Evolutionary conservation across 2,797 vertebrate genomes (phyloP).

Genomic region (Nasua narica): DNA sequence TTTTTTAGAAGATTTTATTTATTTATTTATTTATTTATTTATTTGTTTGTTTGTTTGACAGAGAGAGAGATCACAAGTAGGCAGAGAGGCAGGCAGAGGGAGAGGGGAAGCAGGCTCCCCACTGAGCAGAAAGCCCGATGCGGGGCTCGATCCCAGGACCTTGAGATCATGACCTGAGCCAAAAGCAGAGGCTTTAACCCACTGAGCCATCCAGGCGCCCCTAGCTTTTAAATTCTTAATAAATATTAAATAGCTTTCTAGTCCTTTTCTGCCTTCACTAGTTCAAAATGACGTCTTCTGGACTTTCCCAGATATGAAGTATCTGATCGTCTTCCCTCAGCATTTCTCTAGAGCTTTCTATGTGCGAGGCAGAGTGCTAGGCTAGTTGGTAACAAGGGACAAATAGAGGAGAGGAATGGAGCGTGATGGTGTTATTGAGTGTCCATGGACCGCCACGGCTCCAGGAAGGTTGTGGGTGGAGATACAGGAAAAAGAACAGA

Average conservation of each 20-base stretch:
- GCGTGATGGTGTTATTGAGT: neutral
- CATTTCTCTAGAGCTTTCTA: neutral
- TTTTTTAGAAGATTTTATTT: too few relatives aligned
- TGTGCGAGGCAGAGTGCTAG: neutral
- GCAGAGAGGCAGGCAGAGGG: too few relatives aligned
- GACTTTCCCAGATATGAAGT: neutral
- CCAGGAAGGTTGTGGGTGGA: neutral
- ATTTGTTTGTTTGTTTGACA: too few relatives aligned
- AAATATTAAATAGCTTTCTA: neutral
- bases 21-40: too few relatives aligned
- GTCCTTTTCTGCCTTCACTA: neutral
- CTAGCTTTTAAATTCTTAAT: neutral
- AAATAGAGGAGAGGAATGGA: neutral
- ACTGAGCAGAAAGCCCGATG: too few relatives aligned
- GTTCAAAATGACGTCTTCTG: neutral
- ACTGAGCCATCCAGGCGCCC: too few relatives aligned
- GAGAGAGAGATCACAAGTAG: too few relatives aligned
- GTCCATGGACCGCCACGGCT: neutral
- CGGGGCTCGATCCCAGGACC: too few relatives aligned
- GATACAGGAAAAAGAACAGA: neutral
- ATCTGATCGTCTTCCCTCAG: neutral
- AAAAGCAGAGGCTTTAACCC: too few relatives aligned
- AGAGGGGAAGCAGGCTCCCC: too few relatives aligned
- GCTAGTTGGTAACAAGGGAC: neutral
- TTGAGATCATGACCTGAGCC: too few relatives aligned